Evolutionary conservation across 23 tunicate genomes (phyloP), one percentile per base, ranked within the genome.

Genomic region (Diplosoma virens): DNA sequence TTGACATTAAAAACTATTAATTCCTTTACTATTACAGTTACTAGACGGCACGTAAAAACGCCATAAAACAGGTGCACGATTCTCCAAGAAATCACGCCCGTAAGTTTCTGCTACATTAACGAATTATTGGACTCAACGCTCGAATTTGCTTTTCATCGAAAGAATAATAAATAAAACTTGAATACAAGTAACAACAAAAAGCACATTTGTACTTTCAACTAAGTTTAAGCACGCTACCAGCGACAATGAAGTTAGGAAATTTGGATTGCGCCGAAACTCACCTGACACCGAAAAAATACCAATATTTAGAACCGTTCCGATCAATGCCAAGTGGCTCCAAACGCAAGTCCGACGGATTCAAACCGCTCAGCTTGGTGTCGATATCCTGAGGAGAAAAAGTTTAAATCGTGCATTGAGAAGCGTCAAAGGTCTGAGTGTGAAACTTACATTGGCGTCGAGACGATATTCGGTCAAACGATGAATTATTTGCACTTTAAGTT

Each of bases 281-380:
- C 97, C 97, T 83, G 34, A 90, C 97, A 33, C 97, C 97, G 58
- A 90, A 90, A 41, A 90, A 90, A 37, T 90, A 90, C 97, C 97
- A 90, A 54, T 82, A 90, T 46, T 80, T 84, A 22, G 97, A 79
- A 25, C 86, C 86, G 58, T 84, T 41, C 23, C 82, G 45, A 55
- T 90, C 97, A 20, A 75, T 53, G 1, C 97, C 97, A 0, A 90
- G 82, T 52, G 97, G 97, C 64, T 90, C 97, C 41, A 90, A 71
- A 37, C 97, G 78, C 21, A 90, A 67, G 52, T 90, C 97, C 29
- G 90, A 78, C n/a, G 97, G 90, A 66, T 90, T 84, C 52, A 90
- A 65, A 1, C 90, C 90, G 23, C 69, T 35, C 36, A 90, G 58
- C 54, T 90, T 90, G 56, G 30, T 67, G 11, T 66, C 89, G 14